A percentile compares a stretch with the other conserved stretches of the same genome.
Conservation (phyloP, 92 coral and sea anemone genomes). For the Anthopleura xanthogrammica region DNA sequence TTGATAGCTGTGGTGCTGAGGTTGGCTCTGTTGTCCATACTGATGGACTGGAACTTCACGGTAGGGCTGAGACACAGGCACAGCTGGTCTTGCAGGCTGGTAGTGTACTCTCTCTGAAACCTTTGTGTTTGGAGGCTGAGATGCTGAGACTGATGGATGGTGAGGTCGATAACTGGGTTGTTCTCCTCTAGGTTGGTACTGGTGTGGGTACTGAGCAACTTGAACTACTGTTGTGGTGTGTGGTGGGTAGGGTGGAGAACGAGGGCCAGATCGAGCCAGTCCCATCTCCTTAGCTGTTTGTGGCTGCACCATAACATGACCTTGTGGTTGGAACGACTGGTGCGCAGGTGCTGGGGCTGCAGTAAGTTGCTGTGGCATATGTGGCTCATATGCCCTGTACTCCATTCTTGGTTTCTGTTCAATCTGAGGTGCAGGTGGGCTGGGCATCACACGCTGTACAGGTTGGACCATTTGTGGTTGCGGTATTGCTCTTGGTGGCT, state of each 20-base stretch:
- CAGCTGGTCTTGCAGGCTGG: slow-evolving; percentile 31
- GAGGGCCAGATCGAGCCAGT: neutral
- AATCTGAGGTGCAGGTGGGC: slow-evolving; percentile 33
- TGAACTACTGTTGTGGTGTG: slow-evolving; percentile 33
- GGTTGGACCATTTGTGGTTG: slow-evolving; percentile 27
- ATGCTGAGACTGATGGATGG: slow-evolving; percentile 21
- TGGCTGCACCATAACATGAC: slow-evolving; percentile 39
- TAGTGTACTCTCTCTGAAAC: slow-evolving; percentile 1
- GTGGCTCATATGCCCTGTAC: slow-evolving; percentile 52
- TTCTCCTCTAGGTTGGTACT: slow-evolving; percentile 25
- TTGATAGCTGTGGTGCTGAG: slow-evolving; percentile 13
- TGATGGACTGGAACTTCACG: slow-evolving; percentile 18
- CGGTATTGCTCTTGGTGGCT: slow-evolving; percentile 35
- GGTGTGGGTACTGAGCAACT: slow-evolving; percentile 38
- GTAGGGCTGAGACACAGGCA: slow-evolving; percentile 46
- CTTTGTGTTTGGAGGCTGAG: slow-evolving; percentile 7
- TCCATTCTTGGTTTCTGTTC: slow-evolving; percentile 48
- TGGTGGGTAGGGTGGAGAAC: slow-evolving; percentile 42
- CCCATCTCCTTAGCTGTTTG: slow-evolving; percentile 30
- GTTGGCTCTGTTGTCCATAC: slow-evolving; percentile 35
- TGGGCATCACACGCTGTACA: slow-evolving; percentile 36
- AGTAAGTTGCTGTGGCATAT: slow-evolving; percentile 40
- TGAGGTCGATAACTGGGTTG: slow-evolving; percentile 16
- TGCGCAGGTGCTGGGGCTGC: slow-evolving; percentile 48
- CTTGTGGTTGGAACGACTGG: slow-evolving; percentile 53